Conservation (phyloP, 2,113 vertebrate species). For the Saimiri boliviensis region DNA sequence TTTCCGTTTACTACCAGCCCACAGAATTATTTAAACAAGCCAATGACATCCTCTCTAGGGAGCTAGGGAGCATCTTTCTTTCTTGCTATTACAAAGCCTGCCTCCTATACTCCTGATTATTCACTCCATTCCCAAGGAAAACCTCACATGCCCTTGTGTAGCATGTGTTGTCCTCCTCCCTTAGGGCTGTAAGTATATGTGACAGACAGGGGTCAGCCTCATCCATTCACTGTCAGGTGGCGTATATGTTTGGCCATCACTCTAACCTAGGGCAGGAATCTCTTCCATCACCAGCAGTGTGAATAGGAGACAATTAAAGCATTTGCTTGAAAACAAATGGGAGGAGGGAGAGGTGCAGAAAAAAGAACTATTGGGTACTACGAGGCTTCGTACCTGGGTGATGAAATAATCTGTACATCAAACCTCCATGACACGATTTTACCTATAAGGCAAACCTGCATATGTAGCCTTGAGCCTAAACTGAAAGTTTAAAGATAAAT, state of each 20-base stretch:
- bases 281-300: not conserved
- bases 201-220: not conserved
- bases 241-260: not conserved
- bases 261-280: not conserved
- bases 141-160: rapidly evolving
- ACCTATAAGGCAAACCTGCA: no score
- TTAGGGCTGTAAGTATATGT: no score
- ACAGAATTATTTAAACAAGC: not conserved
- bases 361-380: no score
- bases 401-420: no score
- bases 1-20: not conserved
- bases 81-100: not conserved
- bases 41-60: not conserved
- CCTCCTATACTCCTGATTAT: no score
- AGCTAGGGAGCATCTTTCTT: not conserved
- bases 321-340: not conserved
- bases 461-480: no score
- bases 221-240: not conserved
- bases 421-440: no score
- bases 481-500: no score
- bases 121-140: not conserved
- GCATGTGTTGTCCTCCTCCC: rapidly evolving
- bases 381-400: no score
- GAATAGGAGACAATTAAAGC: not conserved
- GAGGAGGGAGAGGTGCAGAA: no score